Evolutionary conservation across 2,797 vertebrate genomes (phyloP).

Genomic region (Neosalanx taihuensis): DNA sequence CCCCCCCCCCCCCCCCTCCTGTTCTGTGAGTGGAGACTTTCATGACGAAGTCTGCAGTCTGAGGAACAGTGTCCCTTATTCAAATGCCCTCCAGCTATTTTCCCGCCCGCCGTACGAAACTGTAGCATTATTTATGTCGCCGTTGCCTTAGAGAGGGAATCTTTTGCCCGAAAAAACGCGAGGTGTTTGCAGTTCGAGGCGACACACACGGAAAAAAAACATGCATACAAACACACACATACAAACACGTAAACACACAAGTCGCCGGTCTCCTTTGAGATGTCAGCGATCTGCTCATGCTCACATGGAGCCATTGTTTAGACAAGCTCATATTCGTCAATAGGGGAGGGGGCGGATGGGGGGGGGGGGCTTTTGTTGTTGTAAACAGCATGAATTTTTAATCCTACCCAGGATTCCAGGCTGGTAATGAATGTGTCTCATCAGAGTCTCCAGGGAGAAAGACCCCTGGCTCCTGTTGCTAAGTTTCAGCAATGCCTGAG

Average conservation of each 20-base stretch:
- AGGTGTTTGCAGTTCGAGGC: conserved; percentile 44
- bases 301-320: conserved; percentile 73
- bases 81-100: conserved; percentile 66
- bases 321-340: conserved; percentile 72
- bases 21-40: conserved; percentile 59
- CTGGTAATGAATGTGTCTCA: conserved; percentile 72
- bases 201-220: conserved; percentile 14
- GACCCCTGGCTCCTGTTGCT: conserved; percentile 71
- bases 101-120: conserved; percentile 65
- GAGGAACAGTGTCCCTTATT: conserved; percentile 65
- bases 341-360: conserved; percentile 45
- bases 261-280: conserved; percentile 20
- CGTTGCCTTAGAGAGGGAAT: conserved; percentile 50
- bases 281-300: conserved; percentile 66
- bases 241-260: conserved; percentile 5
- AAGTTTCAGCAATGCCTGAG: conserved; percentile 69
- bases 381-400: conserved; percentile 84
- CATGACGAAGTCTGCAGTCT: conserved; percentile 61
- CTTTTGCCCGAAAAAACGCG: conserved; percentile 48
- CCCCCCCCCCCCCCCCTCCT: no score
- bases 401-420: conserved; percentile 70
- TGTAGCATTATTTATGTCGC: conserved; percentile 72
- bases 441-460: conserved; percentile 64
- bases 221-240: conserved; percentile 2
- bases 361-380: conserved; percentile 69